Base-by-base conservation (phyloP, 2,888 invertebrate species). In the Rhagium mordax region DNA sequence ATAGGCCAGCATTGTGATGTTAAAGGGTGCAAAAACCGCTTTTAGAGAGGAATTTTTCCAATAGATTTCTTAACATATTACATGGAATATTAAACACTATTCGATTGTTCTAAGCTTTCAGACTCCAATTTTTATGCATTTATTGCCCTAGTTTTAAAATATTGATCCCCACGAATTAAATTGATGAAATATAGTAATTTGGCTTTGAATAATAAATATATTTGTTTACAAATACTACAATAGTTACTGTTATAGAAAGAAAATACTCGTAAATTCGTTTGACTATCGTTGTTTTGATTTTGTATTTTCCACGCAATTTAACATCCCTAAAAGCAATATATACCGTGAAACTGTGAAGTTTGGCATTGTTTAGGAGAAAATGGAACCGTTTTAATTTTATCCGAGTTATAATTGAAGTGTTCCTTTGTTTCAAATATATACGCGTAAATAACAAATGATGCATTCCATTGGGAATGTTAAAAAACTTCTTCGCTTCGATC, bases 381-480 rank as follows among this genome's bases (percentile, higher is more conserved):
- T 49, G 53, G 41, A 66, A 55, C 51, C 29, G 64, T 51, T 65
- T 51, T 65, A 65, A 66, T 66, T 66, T 53, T 33, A 33, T 55
- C n/a, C 57, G n/a, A 20, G 47, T 41, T 57, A 33, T 60, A 74
- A 71, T 69, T 70, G 74, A 76, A 70, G 69, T 53, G 68, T 74
- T 72, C 72, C 68, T 78, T 75, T 77, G 74, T 78, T 67, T 68
- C 60, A 61, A 68, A 70, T 72, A 62, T 71, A 53, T 72, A 64
- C 72, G 62, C 73, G 67, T 61, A 72, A 72, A 75, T 74, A 77
- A 74, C 66, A 70, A 74, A 71, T 61, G 60, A 75, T 78, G 75
- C 75, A 75, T 75, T 66, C 71, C 69, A 73, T 18, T 47, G 71
- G 59, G 71, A 72, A 72, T 75, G 74, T 75, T 72, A 61, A 74